Evolutionary conservation across 2,113 vertebrate species (phyloP).

Genomic region (Prietella phreatophila): DNA sequence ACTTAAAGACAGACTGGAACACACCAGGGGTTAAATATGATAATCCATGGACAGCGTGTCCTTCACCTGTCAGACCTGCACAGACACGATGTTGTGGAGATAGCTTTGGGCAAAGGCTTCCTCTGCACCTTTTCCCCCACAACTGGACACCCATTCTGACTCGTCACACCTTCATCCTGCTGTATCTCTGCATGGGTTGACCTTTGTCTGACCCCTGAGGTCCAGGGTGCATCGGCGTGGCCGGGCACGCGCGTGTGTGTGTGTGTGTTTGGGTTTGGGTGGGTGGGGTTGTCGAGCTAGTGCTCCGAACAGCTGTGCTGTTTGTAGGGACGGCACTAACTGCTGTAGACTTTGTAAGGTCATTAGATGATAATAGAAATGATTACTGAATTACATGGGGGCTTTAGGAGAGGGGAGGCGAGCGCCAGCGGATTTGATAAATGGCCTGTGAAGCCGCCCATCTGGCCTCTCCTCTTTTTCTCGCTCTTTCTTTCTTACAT

Average conservation of each 20-base stretch:
- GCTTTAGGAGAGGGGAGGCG: constrained; percentile 85
- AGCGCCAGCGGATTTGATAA: constrained; percentile 92
- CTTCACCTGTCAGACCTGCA: constrained; percentile 21
- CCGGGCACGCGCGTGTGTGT: background rate
- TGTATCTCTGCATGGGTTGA: constrained; percentile 10
- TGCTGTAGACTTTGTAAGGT: constrained; percentile 86
- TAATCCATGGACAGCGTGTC: constrained; percentile 28
- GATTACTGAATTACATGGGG: constrained; percentile 98
- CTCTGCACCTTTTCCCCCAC: background rate
- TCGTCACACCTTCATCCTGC: constrained; percentile 40
- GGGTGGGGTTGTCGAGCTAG: constrained; percentile 33
- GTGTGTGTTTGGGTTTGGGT: background rate
- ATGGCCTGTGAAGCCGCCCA: constrained; percentile 99
- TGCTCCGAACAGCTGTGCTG: constrained; percentile 80
- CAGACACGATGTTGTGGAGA: constrained; percentile 18
- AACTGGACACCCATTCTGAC: constrained; percentile 9
- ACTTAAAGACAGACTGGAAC: background rate
- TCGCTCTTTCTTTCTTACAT: constrained; percentile 48
- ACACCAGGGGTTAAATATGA: constrained; percentile 2
- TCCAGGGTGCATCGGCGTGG: constrained; percentile 17
- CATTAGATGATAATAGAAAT: constrained; percentile 99
- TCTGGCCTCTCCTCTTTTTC: constrained; percentile 82
- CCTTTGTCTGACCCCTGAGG: constrained; percentile 30
- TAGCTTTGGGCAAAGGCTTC: constrained; percentile 12
- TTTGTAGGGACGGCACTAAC: constrained; percentile 79